phyloP scores from a whole-genome alignment of 2,888 invertebrate species.

The Plebejus anna region DNA sequence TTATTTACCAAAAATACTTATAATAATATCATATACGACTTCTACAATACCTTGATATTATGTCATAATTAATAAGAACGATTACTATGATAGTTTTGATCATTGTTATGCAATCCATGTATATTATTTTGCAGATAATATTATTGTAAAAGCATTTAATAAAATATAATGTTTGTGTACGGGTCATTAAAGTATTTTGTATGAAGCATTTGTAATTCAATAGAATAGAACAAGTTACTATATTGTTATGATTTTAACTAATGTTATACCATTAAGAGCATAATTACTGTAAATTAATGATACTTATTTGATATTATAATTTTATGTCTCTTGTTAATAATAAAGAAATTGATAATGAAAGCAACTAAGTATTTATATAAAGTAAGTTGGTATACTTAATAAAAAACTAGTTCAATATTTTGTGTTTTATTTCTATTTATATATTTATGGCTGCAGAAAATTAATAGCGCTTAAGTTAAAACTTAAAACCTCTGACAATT shows the following conservation, averaged over 20 bases:
- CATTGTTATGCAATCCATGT: background rate
- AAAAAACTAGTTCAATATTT: background rate
- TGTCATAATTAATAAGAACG: background rate
- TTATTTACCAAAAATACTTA: background rate
- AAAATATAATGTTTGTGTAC: background rate
- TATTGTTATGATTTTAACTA: background rate
- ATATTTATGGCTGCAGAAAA: background rate
- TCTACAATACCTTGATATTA: background rate
- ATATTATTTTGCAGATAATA: background rate
- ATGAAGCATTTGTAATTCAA: background rate
- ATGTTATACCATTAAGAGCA: background rate
- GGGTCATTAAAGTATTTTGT: slow-evolving; percentile 8
- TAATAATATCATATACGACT: background rate
- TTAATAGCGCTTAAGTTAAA: too few species aligned
- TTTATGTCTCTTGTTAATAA: background rate
- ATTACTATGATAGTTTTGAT: background rate
- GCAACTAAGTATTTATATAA: background rate
- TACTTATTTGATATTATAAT: background rate
- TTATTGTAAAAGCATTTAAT: background rate
- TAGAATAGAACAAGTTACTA: background rate
- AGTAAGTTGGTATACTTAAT: background rate
- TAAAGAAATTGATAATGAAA: background rate
- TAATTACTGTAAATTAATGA: background rate
- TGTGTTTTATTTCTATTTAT: background rate
- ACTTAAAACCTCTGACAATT: too few species aligned